These are phyloP conservation scores for Dreissena polymorpha DNA, from an alignment of 1,140 invertebrate species.

Conservation along the genomic window DNA sequence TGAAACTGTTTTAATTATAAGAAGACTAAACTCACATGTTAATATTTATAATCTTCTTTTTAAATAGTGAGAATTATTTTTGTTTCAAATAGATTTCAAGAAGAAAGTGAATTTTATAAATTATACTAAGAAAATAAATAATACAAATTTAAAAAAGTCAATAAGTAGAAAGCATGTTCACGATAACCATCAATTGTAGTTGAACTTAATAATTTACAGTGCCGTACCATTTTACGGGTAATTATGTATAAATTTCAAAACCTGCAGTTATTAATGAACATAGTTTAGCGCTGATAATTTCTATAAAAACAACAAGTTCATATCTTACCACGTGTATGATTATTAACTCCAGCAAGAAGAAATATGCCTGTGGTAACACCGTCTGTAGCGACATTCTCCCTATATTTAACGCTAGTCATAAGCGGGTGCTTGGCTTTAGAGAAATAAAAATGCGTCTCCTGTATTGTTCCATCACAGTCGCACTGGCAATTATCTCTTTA, in stretches of 20 bases:
- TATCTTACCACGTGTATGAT: constrained; percentile 10
- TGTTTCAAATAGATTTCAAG: too few species aligned
- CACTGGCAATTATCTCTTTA: constrained; percentile 39
- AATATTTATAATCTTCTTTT: too few species aligned
- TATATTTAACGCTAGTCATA: constrained; percentile 15
- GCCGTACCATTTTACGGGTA: not conserved
- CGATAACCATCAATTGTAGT: not conserved
- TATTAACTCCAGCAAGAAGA: constrained; percentile 20
- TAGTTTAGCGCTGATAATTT: not conserved
- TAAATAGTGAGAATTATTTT: too few species aligned
- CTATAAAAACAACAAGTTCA: not conserved
- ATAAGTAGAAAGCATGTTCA: too few species aligned
- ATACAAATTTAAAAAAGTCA: not conserved
- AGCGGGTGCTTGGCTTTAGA: constrained; percentile 8
- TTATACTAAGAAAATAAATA: not conserved
- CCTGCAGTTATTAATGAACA: not conserved
- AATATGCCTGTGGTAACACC: constrained; percentile 10
- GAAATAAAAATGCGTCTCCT: constrained; percentile 24
- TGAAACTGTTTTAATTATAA: too few species aligned
- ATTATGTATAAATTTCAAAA: not conserved
- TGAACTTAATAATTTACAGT: not conserved
- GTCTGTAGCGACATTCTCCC: constrained; percentile 24
- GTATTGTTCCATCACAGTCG: constrained; percentile 16
- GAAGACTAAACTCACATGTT: too few species aligned
- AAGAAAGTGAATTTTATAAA: too few species aligned